Conservation (phyloP, 1,140 invertebrate species). For the Stratiolaelaps scimitus region DNA sequence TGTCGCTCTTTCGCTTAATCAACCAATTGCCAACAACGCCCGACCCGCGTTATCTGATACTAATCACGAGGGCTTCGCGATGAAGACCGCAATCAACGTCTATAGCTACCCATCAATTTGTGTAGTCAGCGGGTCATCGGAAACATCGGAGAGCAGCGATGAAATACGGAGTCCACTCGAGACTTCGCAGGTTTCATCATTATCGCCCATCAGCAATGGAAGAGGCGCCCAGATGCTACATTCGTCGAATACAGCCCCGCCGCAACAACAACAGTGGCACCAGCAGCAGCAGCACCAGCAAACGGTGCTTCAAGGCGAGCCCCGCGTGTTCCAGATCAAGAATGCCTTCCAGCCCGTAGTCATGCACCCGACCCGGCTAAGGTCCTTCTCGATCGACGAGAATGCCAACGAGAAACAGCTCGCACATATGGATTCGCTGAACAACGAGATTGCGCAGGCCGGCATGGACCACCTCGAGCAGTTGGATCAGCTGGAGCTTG, state of each 20-base stretch:
- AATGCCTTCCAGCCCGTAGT: constrained; percentile 34
- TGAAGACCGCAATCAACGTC: constrained; percentile 70
- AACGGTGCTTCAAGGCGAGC: background rate
- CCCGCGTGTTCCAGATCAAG: constrained; percentile 25
- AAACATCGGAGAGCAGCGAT: constrained; percentile 51
- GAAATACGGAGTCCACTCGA: constrained; percentile 25
- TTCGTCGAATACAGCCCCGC: too few relatives aligned
- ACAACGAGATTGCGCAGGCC: too few relatives aligned
- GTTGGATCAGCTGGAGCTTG: background rate
- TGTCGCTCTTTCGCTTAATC: constrained; percentile 39
- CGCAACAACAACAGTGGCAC: too few relatives aligned
- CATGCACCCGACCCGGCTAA: constrained; percentile 32
- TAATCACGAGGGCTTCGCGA: constrained; percentile 55
- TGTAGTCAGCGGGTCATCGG: constrained; percentile 62
- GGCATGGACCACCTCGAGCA: too few relatives aligned
- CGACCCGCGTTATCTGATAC: too few relatives aligned
- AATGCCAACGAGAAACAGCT: constrained; percentile 23
- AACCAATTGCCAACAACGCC: too few relatives aligned
- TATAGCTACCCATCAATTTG: constrained; percentile 81
- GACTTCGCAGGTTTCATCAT: background rate
- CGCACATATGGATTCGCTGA: too few relatives aligned
- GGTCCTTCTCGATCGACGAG: constrained; percentile 29
- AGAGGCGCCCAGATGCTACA: background rate
- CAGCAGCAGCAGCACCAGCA: too few relatives aligned
- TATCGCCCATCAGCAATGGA: constrained; percentile 1